phyloP scores from a whole-genome alignment of 2,797 vertebrate species.

The Gymnodraco acuticeps region DNA sequence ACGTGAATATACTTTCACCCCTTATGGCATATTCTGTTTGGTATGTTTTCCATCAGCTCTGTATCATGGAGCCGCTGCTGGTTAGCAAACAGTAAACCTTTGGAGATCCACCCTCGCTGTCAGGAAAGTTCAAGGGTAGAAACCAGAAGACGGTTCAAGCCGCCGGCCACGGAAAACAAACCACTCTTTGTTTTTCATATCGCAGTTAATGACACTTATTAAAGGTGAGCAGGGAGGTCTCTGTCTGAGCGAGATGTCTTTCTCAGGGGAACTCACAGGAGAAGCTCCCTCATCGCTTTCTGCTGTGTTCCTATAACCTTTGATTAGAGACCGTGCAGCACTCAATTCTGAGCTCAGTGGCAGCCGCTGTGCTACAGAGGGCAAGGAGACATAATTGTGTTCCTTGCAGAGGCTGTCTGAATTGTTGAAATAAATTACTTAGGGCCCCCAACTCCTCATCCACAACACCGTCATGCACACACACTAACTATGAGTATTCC shows the following conservation, averaged over 20 bases:
- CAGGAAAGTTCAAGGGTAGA: conserved; percentile 54
- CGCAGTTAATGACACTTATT: conserved; percentile 77
- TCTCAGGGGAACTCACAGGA: conserved; percentile 66
- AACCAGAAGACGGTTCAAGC: conserved; percentile 49
- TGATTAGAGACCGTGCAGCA: conserved; percentile 82
- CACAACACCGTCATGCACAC: conserved; percentile 62
- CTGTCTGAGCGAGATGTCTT: conserved; percentile 63
- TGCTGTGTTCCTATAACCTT: conserved; percentile 83
- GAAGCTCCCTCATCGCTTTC: conserved; percentile 57
- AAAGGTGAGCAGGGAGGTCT: conserved; percentile 81
- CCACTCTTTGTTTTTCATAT: conserved; percentile 67
- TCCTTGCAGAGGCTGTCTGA: conserved; percentile 79
- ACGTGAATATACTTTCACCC: no score
- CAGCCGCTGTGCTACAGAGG: conserved; percentile 69
- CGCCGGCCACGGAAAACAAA: conserved; percentile 63
- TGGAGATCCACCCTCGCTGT: conserved; percentile 42
- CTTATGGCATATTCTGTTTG: conserved; percentile 6
- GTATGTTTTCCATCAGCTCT: conserved; percentile 1
- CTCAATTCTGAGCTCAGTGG: conserved; percentile 80
- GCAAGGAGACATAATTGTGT: conserved; percentile 85
- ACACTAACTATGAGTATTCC: conserved; percentile 74
- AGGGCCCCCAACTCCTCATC: conserved; percentile 60
- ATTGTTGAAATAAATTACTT: conserved; percentile 87
- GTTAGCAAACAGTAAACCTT: conserved; percentile 61
- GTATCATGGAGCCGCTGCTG: conserved; percentile 32